phyloP scores from a whole-genome alignment of 1,140 invertebrate genomes.

The Drosophila pseudoobscura region DNA sequence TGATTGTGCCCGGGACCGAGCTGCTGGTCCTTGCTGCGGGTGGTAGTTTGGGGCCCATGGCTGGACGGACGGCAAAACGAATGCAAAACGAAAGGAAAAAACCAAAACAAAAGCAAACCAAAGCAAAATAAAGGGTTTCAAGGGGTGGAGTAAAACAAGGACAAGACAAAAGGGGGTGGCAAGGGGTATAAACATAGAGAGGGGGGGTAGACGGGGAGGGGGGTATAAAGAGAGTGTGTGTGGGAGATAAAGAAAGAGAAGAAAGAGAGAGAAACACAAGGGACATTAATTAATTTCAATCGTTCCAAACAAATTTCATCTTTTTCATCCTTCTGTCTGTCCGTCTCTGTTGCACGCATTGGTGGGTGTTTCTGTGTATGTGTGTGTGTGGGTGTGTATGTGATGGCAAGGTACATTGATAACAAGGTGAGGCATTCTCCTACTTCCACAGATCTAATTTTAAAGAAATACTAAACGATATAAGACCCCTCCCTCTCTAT shows the following conservation, averaged over 20 bases:
- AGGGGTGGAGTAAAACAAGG: constrained; percentile 10
- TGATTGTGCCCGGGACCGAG: constrained; percentile 15
- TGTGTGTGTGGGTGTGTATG: neutral
- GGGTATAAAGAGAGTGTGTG: constrained; percentile 3
- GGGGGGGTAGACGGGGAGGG: neutral
- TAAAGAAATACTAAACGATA: too few species aligned
- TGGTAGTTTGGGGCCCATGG: neutral
- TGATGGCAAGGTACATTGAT: neutral
- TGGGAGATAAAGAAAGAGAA: constrained; percentile 26
- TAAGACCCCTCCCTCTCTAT: too few species aligned
- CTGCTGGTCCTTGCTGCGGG: constrained; percentile 39
- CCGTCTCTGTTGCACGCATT: neutral
- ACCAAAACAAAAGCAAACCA: constrained; percentile 5
- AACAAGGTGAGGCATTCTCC: too few species aligned
- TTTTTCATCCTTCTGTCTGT: constrained; percentile 6
- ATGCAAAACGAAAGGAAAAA: constrained; percentile 13
- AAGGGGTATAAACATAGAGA: neutral
- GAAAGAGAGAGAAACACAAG: constrained; percentile 35
- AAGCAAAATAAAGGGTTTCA: neutral
- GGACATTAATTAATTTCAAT: constrained; percentile 43
- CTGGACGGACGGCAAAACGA: neutral
- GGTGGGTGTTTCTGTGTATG: constrained; percentile 2
- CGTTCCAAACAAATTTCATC: constrained; percentile 28
- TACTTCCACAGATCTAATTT: neutral
- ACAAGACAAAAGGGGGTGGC: neutral